These are phyloP conservation scores for Centruroides sculpturatus DNA, from an alignment of 1,140 invertebrate genomes.

Conservation along the genomic window DNA sequence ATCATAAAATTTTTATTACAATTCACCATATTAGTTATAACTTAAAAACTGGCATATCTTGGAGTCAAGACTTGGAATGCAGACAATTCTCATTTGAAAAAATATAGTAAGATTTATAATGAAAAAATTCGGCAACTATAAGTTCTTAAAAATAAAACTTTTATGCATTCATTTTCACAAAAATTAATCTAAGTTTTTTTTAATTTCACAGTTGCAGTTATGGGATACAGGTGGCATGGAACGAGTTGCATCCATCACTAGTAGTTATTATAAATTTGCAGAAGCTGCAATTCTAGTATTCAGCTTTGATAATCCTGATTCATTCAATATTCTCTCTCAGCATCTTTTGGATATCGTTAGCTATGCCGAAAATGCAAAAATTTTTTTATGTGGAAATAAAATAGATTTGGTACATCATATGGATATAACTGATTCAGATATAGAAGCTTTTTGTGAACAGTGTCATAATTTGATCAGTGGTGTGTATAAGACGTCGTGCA, in stretches of 20 bases:
- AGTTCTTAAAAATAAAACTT: too few relatives aligned
- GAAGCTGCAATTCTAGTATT: constrained; percentile 82
- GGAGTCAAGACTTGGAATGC: too few relatives aligned
- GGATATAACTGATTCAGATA: constrained; percentile 70
- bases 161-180: too few relatives aligned
- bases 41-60: too few relatives aligned
- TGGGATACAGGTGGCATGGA: constrained; percentile 93
- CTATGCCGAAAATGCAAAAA: constrained; percentile 83
- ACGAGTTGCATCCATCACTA: constrained; percentile 79
- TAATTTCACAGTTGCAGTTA: constrained; percentile 51
- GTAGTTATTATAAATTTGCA: constrained; percentile 85
- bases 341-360: constrained; percentile 79
- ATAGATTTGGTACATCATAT: constrained; percentile 52
- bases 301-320: constrained; percentile 73
- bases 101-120: too few relatives aligned
- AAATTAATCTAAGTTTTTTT: too few relatives aligned
- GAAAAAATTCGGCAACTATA: too few relatives aligned
- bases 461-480: constrained; percentile 78
- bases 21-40: too few relatives aligned
- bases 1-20: too few relatives aligned
- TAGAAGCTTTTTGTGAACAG: constrained; percentile 82
- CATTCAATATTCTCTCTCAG: constrained; percentile 79
- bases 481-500: constrained; percentile 81
- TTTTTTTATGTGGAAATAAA: constrained; percentile 84
- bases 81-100: too few relatives aligned